Base-by-base conservation (phyloP, 2,888 invertebrate genomes). In the Oscheius sp. region DNA sequence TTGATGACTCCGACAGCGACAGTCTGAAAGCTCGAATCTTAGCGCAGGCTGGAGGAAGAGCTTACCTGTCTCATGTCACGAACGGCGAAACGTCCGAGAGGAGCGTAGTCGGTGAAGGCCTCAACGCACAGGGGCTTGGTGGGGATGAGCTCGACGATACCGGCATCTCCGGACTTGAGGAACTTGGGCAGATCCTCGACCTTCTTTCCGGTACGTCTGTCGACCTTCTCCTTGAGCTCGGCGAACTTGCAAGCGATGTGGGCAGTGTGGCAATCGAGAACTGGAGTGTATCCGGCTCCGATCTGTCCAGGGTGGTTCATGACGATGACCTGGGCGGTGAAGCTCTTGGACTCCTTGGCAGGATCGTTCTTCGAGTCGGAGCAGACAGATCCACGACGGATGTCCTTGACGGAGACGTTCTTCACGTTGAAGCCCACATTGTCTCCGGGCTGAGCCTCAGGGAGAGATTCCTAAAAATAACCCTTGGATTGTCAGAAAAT, bases 171-270 rank as follows among this genome's bases (percentile, higher is more conserved):
- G 89, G 95, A 94, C 91, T 96, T 96, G 92, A 99, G 95, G 84
- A 94, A 93, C 91, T 89, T 89, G 70, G 89, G 89, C 79, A 85
- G 86, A 79, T 91, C 91, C 87, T 91, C 91, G 70, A 91, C 86
- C 82, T 89, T 90, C 88, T 92, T 92, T 90, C 98, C 98, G 84
- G 96, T 94, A 94, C 99, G 97, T 92, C 98, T 95, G 92, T 98
- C 98, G 86, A 83, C 82, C 92, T 98, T 98, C 91, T 97, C 96
- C 92, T 95, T 95, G 91, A 99, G 95, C 92, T 98, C 96, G 74
- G 94, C 93, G 92, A 99, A 99, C 92, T 98, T 99, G 93, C 99
- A 99, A 89, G 98, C 98, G 92, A 99, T 99, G 92, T 99, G 99
- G 89, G 98, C 97, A 79, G 98, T 99, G 94, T 99, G 98, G 91